phyloP scores from a whole-genome alignment of 2,888 invertebrate genomes.

The Acanthosepion lycidas region DNA sequence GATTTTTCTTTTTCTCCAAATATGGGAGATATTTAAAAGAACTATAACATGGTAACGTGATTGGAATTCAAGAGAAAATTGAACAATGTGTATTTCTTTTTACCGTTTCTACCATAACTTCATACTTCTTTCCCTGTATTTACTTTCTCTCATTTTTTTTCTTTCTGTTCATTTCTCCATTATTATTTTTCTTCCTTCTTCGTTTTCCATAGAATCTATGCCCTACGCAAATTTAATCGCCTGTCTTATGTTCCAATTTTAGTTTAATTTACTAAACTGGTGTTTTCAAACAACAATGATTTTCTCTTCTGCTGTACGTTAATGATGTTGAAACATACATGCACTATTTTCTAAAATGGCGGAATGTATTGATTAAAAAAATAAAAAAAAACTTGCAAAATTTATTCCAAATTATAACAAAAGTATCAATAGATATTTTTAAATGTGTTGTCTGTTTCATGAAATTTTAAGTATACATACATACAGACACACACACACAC shows the following conservation, averaged over 20 bases:
- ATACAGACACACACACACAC: background rate
- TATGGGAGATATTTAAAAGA: background rate
- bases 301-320: background rate
- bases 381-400: background rate
- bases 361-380: background rate
- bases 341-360: background rate
- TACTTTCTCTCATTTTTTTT: background rate
- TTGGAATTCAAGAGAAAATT: slow-evolving; percentile 4
- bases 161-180: too few species aligned
- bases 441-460: too few species aligned
- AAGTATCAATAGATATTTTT: too few species aligned
- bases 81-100: background rate
- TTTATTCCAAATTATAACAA: background rate
- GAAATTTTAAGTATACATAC: background rate
- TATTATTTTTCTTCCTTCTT: too few species aligned
- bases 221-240: background rate
- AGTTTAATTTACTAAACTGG: background rate
- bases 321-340: background rate
- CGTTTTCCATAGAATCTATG: background rate
- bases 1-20: background rate
- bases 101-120: background rate
- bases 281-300: background rate
- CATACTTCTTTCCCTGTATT: background rate
- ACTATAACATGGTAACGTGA: background rate
- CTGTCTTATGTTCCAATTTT: background rate